A percentile compares a stretch with the other conserved stretches of the same genome.
phyloP scores from a whole-genome alignment of 1,140 invertebrate genomes.

The Drosophila ironensis region DNA sequence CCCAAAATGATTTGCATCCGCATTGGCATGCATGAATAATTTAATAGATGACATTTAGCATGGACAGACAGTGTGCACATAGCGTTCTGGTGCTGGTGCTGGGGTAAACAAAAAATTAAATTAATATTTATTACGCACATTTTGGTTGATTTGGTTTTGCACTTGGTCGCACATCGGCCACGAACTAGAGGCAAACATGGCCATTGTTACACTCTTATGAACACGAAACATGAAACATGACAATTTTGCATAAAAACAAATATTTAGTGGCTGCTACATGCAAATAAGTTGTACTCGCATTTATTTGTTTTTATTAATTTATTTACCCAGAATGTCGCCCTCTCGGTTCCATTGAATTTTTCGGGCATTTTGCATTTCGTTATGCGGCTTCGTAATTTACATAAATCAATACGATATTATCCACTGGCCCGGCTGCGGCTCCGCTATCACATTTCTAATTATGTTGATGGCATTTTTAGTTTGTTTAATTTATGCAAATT shows the following conservation, averaged over 20 bases:
- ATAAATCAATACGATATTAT: conserved; percentile 73
- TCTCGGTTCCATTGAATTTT: conserved; percentile 7
- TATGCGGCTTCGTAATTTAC: conserved; percentile 68
- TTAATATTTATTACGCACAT: conserved; percentile 68
- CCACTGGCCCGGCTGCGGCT: no score
- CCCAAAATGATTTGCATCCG: conserved; percentile 20
- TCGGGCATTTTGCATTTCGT: conserved; percentile 60
- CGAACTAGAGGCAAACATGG: conserved; percentile 9
- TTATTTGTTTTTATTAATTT: conserved; percentile 55
- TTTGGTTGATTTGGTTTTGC: conserved; percentile 76
- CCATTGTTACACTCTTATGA: conserved; percentile 10
- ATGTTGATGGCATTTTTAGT: conserved; percentile 68
- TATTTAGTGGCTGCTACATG: conserved; percentile 51
- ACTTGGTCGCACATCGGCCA: conserved; percentile 49
- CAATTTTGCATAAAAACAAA: conserved; percentile 19
- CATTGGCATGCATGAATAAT: no score
- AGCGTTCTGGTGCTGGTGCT: background rate
- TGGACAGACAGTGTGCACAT: no score
- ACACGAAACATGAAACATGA: conserved; percentile 9
- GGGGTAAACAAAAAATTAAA: conserved; percentile 32
- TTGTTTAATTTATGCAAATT: conserved; percentile 75
- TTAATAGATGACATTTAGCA: conserved; percentile 27
- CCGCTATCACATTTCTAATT: conserved; percentile 72
- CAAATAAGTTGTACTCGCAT: conserved; percentile 45
- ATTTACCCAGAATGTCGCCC: conserved; percentile 40